Evolutionary conservation across 2,113 vertebrate species (phyloP), one percentile per base, ranked within the genome.

Genomic region (Pseudorhombus dupliciocellatus): DNA sequence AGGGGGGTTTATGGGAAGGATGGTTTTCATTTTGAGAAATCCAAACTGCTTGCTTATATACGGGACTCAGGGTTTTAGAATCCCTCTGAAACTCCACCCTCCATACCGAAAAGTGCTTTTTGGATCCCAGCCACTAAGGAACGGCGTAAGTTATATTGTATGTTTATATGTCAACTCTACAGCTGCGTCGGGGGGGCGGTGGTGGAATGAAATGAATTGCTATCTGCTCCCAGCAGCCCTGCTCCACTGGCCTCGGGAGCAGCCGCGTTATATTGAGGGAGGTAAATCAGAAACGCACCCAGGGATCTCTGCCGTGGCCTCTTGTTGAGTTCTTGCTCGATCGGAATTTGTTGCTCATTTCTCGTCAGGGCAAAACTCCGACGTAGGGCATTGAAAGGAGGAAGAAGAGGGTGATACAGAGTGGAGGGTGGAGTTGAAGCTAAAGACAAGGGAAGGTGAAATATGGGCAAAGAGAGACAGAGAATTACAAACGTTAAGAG

Each of bases 231-330:
- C 53, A 77, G 67, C 62, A 62, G 54, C 50, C 0, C 11, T 16
- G 51, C 63, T 63, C 18, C 22, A 34, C 12, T 4, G 57, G 67
- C 80, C 77, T 59, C 34, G 50, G 50, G 73, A 44, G 56, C 62
- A 4, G 46, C 64, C 52, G n/a, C 63, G 26, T 81, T 70, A 80
- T 87, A 83, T 63, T 56, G 60, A 57, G 73, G 73, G 68, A 62
- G 70, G 76, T 91, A 88, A 89, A 89, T 92, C 86, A 88, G 62
- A 80, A 83, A 87, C 83, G 78, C 85, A 65, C 64, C 42, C 50
- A 1, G 51, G 44, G 53, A 57, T 75, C 59, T 61, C 77, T 51
- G 54, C 37, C 30, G 22, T 26, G 69, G 64, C 59, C 25, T 70
- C 69, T n/a, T 24, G 18, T 75, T 56, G 62, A 70, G 50, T 40